Base-by-base conservation (phyloP, 2,888 invertebrate species). In the Phaonia tiefii region DNA sequence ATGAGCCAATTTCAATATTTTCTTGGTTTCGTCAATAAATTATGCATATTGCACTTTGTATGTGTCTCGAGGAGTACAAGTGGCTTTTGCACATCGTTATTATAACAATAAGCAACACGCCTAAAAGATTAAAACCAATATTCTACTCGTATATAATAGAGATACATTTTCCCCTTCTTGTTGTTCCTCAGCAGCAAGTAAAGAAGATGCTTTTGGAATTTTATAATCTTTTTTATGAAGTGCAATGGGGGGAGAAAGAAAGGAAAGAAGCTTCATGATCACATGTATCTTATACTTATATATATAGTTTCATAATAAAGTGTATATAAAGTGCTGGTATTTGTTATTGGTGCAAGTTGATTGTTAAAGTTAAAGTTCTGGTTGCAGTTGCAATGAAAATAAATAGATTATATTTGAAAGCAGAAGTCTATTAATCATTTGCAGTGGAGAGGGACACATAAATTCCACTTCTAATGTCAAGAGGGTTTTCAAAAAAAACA, bases 41-140 rank as follows among this genome's bases (percentile, higher is more conserved):
- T 65, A 42, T 79, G 70, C 66, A 51, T 39, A 51, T 58, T 42
- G 56, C 60, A 58, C 63, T 46, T 71, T 74, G 66, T 65, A 54
- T 46, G 39, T 58, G 63, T 65, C n/a, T n/a, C n/a, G 74, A 74
- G 65, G 37, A 69, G 31, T 83, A 87, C 88, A 88, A 88, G 89
- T 88, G 81, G 88, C 89, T 88, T 88, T 89, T 89, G 88, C 88
- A 88, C 88, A 88, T 88, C 89, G 87, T 88, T 89, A 88, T 88
- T 89, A 87, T 87, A 88, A 88, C 88, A 88, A 88, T 88, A 88
- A 88, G 88, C 88, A 84, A 84, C 83, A 84, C 85, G 83, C 84
- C 83, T 87, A 86, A 79, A 86, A 88, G 88, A 88, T 88, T 88
- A 88, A 88, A 86, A 65, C 66, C 58, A 39, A 69, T 60, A 37